Evolutionary conservation across 2,113 vertebrate genomes (phyloP).

Genomic region (Upupa epops): DNA sequence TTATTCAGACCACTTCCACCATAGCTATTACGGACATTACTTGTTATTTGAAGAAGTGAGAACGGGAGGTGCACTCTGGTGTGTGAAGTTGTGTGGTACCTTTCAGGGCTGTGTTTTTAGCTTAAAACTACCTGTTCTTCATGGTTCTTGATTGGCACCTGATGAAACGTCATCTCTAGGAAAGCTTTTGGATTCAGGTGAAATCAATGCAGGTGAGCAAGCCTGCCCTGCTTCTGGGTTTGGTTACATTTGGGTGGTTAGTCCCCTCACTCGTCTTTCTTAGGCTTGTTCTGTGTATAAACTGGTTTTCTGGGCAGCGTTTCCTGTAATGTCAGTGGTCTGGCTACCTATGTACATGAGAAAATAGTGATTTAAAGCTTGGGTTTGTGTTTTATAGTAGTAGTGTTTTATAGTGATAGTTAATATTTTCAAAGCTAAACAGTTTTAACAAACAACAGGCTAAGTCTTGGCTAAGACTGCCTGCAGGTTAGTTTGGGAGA

Average conservation of each 20-base stretch:
- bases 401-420: neutral
- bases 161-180: neutral
- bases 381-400: neutral
- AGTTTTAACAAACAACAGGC: neutral
- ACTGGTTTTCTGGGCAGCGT: neutral
- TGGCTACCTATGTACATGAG: neutral
- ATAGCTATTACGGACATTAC: too few relatives aligned
- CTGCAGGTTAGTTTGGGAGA: neutral
- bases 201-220: neutral
- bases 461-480: neutral
- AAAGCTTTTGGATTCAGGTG: neutral
- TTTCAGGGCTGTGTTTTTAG: neutral
- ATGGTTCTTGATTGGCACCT: neutral
- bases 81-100: neutral
- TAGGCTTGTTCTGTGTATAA: fast-evolving
- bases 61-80: neutral
- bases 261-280: fast-evolving
- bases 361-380: neutral
- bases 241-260: neutral
- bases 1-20: too few relatives aligned
- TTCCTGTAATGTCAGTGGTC: neutral
- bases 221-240: neutral
- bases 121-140: neutral
- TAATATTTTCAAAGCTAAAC: neutral
- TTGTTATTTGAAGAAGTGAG: neutral